phyloP scores from a whole-genome alignment of 2,113 vertebrate species.

The Lamprotornis superbus region DNA sequence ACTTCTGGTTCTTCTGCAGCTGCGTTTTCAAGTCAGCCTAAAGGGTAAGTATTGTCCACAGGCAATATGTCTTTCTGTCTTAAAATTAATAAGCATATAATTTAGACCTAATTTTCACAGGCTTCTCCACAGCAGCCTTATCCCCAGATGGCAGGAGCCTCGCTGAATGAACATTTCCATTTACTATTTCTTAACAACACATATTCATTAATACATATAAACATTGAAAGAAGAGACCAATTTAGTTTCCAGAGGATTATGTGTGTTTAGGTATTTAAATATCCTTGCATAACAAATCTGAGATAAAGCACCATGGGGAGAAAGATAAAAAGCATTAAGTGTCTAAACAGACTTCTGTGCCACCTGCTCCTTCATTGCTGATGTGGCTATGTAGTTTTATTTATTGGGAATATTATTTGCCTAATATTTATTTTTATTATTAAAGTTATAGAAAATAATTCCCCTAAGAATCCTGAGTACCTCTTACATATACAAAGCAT shows the following conservation, averaged over 20 bases:
- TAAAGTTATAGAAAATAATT: neutral
- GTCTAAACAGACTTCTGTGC: neutral
- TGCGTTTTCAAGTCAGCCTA: neutral
- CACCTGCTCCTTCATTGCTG: neutral
- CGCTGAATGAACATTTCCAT: neutral
- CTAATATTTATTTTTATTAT: neutral
- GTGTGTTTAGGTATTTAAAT: neutral
- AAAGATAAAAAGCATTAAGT: neutral
- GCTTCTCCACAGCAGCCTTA: neutral
- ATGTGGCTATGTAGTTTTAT: neutral
- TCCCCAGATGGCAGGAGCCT: neutral
- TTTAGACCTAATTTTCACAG: neutral
- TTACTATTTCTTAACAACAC: neutral
- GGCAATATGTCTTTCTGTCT: neutral
- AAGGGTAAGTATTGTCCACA: neutral
- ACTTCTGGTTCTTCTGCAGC: neutral
- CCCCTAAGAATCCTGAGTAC: neutral
- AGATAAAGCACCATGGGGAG: neutral
- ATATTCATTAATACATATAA: neutral
- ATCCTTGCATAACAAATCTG: neutral
- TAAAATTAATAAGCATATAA: neutral
- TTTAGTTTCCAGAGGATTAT: neutral
- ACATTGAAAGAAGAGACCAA: neutral
- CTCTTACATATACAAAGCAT: neutral
- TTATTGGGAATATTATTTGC: neutral